Percentiles rank a stretch among this genome's conserved stretches.
These are phyloP conservation scores for Lomographa bimaculata DNA, from an alignment of 2,888 invertebrate genomes.

Conservation along the genomic window DNA sequence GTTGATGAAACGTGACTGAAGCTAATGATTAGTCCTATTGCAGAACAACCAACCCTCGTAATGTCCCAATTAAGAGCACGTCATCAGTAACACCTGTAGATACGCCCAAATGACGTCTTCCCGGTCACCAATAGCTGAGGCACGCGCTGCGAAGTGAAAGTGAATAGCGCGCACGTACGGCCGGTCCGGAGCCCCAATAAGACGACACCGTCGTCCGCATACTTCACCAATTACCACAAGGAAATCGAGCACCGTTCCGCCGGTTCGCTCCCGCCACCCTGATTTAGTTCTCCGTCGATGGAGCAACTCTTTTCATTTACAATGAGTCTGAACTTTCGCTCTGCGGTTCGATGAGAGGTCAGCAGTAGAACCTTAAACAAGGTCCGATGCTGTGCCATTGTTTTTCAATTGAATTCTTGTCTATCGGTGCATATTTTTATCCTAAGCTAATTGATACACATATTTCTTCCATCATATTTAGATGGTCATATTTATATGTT, in stretches of 20 bases:
- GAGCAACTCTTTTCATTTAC: conserved; percentile 7
- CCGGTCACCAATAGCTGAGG: conserved; percentile 59
- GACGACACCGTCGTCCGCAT: conserved; percentile 80
- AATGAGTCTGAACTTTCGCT: conserved; percentile 2
- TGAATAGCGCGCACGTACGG: conserved; percentile 77
- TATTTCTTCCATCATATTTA: too few species aligned
- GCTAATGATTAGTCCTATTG: not conserved
- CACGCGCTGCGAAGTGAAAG: conserved; percentile 78
- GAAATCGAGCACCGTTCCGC: conserved; percentile 73
- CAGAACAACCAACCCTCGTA: not conserved
- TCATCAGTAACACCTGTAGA: conserved; percentile 49
- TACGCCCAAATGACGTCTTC: conserved; percentile 52
- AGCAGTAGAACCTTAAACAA: too few species aligned
- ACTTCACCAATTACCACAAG: conserved; percentile 80
- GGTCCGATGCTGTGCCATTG: too few species aligned
- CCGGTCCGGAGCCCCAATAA: conserved; percentile 75
- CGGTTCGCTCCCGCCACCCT: conserved; percentile 50
- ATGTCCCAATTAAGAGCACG: conserved; percentile 31
- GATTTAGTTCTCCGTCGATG: conserved; percentile 27
- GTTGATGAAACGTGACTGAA: not conserved
- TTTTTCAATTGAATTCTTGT: too few species aligned
- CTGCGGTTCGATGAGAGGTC: not conserved
- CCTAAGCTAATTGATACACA: too few species aligned
- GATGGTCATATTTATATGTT: too few species aligned
- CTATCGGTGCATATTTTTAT: too few species aligned